Conservation (phyloP, 2,113 vertebrate species). For the Pungitius pungitius region DNA sequence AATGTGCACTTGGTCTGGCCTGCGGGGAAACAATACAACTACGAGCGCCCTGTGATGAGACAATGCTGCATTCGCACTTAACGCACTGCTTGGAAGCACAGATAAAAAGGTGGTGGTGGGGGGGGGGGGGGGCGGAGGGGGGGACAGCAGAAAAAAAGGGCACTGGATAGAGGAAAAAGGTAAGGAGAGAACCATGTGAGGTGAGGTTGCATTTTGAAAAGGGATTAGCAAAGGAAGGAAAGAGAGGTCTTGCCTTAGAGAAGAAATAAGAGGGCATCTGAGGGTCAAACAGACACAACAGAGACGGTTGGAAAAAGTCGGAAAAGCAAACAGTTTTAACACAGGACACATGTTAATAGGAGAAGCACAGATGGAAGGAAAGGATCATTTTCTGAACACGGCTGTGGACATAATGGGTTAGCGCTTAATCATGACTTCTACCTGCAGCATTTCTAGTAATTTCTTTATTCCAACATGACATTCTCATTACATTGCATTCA, state of each 20-base stretch:
- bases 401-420: conserved; percentile 61
- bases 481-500: conserved; percentile 65
- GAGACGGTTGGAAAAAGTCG: conserved; percentile 73
- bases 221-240: conserved; percentile 76
- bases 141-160: conserved; percentile 23
- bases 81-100: conserved; percentile 33
- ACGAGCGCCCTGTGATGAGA: conserved; percentile 51
- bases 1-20: conserved; percentile 60
- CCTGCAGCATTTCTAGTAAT: conserved; percentile 63
- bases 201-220: conserved; percentile 65
- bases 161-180: conserved; percentile 41
- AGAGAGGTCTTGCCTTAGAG: conserved; percentile 83
- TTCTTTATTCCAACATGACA: conserved; percentile 59
- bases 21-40: conserved; percentile 48
- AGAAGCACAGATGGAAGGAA: conserved; percentile 67
- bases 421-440: conserved; percentile 64
- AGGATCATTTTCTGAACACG: conserved; percentile 61
- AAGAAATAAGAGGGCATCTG: conserved; percentile 85
- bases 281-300: conserved; percentile 81
- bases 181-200: conserved; percentile 62
- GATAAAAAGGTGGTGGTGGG: background rate
- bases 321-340: conserved; percentile 69
- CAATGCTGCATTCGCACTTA: conserved; percentile 57
- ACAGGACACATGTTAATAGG: conserved; percentile 73
- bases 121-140: background rate